Conservation (phyloP, 2,797 vertebrate genomes). For the Sebastiscus tertius region DNA sequence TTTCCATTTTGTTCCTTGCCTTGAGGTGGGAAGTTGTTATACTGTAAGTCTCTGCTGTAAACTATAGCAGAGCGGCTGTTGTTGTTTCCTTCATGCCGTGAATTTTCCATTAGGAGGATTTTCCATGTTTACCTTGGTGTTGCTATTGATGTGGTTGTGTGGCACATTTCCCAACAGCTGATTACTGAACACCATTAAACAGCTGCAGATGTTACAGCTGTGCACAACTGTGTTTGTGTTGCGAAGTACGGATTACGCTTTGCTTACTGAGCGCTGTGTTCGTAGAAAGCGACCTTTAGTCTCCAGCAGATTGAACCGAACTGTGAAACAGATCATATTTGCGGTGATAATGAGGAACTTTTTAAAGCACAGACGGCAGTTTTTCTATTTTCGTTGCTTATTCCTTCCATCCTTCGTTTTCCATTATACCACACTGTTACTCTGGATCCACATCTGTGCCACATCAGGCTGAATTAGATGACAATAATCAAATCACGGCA, state of each 20-base stretch:
- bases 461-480: constrained; percentile 55
- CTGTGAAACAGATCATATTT: constrained; percentile 9
- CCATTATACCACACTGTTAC: neutral
- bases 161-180: constrained; percentile 53
- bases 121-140: constrained; percentile 68
- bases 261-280: neutral
- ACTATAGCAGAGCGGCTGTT: constrained; percentile 4
- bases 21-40: constrained; percentile 26
- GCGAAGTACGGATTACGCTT: neutral
- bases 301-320: neutral
- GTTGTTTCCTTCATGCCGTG: constrained; percentile 47
- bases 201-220: constrained; percentile 69
- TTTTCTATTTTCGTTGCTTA: neutral
- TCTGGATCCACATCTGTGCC: constrained; percentile 30
- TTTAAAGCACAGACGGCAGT: neutral
- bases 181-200: constrained; percentile 62
- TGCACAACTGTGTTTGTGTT: constrained; percentile 20
- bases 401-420: neutral
- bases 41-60: constrained; percentile 5
- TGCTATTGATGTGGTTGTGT: constrained; percentile 57
- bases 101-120: constrained; percentile 79
- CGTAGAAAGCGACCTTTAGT: constrained; percentile 15
- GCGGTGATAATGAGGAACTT: neutral
- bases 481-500: constrained; percentile 62
- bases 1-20: constrained; percentile 29